Evolutionary conservation across 2,113 vertebrate species (phyloP).

Genomic region (Naja naja): DNA sequence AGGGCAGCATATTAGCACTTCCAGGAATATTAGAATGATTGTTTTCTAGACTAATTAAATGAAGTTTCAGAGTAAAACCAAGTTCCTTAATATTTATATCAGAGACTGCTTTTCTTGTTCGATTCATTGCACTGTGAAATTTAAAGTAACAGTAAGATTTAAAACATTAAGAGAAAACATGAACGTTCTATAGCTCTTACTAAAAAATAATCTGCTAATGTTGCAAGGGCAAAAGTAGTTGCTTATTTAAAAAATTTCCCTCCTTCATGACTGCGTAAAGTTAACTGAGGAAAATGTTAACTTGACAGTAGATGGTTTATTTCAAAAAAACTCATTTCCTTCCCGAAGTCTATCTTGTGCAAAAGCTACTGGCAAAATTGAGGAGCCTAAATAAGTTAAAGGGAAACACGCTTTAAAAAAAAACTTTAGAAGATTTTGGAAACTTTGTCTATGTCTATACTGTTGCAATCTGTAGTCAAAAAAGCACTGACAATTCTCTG

Average conservation of each 20-base stretch:
- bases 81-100: not conserved
- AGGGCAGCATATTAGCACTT: not conserved
- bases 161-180: not conserved
- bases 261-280: not conserved
- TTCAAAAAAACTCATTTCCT: constrained; percentile 16
- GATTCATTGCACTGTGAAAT: not conserved
- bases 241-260: constrained; percentile 12
- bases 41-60: not conserved
- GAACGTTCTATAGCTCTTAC: constrained; percentile 18
- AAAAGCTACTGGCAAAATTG: constrained; percentile 35
- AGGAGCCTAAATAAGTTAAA: constrained; percentile 28
- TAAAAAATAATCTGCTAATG: not conserved
- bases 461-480: constrained; percentile 44
- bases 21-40: not conserved
- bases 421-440: constrained; percentile 45
- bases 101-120: not conserved
- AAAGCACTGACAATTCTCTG: constrained; percentile 41
- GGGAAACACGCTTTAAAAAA: constrained; percentile 37
- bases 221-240: not conserved
- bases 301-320: constrained; percentile 8
- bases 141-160: not conserved
- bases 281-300: constrained; percentile 1
- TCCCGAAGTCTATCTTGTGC: not conserved
- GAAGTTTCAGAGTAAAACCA: not conserved
- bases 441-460: constrained; percentile 62